Evolutionary conservation across 2,113 vertebrate genomes (phyloP).

Genomic region (Platichthys stellatus): DNA sequence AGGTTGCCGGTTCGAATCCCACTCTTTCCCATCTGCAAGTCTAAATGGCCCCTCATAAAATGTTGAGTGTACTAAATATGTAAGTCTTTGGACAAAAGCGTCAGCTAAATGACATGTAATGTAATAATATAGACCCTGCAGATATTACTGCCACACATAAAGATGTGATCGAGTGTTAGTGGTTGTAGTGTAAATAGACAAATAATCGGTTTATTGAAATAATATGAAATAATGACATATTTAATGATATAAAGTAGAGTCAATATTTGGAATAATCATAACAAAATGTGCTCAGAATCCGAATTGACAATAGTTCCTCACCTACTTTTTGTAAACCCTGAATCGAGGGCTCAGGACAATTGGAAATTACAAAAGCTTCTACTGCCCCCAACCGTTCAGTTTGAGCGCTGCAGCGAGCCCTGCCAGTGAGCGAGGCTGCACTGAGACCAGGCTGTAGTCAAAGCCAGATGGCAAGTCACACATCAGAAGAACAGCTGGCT

Average conservation of each 20-base stretch:
- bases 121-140: not conserved
- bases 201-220: not conserved
- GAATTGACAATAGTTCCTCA: constrained; percentile 2
- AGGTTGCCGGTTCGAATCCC: no score
- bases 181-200: not conserved
- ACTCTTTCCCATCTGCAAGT: no score
- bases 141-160: constrained; percentile 10
- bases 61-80: no score
- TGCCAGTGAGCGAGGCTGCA: constrained; percentile 34
- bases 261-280: not conserved
- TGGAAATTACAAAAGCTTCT: constrained; percentile 71
- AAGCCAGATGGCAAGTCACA: constrained; percentile 73
- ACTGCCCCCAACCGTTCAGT: constrained; percentile 74
- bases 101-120: no score
- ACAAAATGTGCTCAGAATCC: not conserved
- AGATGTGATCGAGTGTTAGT: not conserved
- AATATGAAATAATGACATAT: not conserved
- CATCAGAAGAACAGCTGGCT: constrained; percentile 74
- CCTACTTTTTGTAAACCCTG: constrained; percentile 22
- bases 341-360: constrained; percentile 45
- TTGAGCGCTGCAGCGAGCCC: constrained; percentile 62
- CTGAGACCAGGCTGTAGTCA: constrained; percentile 52
- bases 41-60: no score
- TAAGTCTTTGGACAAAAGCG: no score
- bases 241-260: no score